phyloP scores from a whole-genome alignment of 1,140 invertebrate genomes.

The Colletes latitarsis region DNA sequence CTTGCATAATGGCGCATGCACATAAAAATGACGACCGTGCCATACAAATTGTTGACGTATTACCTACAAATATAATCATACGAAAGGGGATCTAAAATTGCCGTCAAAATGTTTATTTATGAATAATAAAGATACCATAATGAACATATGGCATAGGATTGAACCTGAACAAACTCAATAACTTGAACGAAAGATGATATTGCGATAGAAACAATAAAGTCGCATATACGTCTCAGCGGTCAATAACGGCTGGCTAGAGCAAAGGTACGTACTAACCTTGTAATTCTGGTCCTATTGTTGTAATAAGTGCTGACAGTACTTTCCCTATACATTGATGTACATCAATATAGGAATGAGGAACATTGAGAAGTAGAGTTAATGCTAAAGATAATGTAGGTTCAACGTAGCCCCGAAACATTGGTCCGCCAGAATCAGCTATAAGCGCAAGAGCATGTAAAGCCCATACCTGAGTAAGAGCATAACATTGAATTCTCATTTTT shows the following conservation, averaged over 20 bases:
- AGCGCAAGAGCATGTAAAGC: conserved; percentile 96
- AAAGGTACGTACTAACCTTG: conserved; percentile 84
- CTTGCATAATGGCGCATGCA: conserved; percentile 96
- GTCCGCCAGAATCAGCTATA: conserved; percentile 98
- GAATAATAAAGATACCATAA: no score
- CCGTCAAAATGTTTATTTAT: no score
- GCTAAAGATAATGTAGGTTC: conserved; percentile 95
- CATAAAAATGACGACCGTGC: conserved; percentile 91
- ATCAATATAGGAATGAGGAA: conserved; percentile 94
- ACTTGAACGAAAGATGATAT: no score
- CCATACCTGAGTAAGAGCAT: conserved; percentile 89
- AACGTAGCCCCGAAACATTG: conserved; percentile 98
- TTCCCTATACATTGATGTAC: conserved; percentile 97
- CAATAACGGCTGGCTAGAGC: no score
- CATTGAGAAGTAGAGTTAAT: conserved; percentile 93
- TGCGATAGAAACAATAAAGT: no score
- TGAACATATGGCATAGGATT: no score
- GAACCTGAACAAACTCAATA: no score
- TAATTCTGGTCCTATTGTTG: conserved; percentile 98
- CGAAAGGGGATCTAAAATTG: no score
- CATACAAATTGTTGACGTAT: conserved; percentile 86
- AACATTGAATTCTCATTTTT: conserved; percentile 5
- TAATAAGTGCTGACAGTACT: conserved; percentile 95
- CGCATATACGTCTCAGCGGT: no score
- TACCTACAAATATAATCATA: conserved; percentile 78